A percentile compares a stretch with the other conserved stretches of the same genome.
phyloP scores from a whole-genome alignment of 2,888 invertebrate genomes.

The Zhuqinia jingwanae region DNA sequence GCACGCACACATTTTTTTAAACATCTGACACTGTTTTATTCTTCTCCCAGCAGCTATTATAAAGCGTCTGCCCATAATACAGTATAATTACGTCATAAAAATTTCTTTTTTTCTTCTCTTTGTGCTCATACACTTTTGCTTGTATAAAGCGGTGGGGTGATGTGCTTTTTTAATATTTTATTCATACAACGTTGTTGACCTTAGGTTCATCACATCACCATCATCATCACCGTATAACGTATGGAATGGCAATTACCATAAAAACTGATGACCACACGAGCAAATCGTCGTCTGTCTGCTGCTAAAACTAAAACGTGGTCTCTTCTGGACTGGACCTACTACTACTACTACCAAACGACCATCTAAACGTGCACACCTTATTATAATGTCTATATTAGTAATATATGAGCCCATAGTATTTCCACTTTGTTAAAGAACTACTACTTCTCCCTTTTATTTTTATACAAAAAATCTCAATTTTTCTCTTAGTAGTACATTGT shows the following conservation, averaged over 20 bases:
- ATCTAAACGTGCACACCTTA: conserved; percentile 8
- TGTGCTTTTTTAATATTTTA: conserved; percentile 8
- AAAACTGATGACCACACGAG: conserved; percentile 70
- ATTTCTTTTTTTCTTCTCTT: neutral
- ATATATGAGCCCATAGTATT: neutral
- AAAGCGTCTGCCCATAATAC: conserved; percentile 2
- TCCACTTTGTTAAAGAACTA: conserved; percentile 13
- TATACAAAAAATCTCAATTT: no score
- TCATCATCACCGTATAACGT: conserved; percentile 45
- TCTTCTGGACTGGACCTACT: conserved; percentile 28
- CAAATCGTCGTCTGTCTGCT: conserved; percentile 44
- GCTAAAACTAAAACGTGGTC: conserved; percentile 7
- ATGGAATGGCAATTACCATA: conserved; percentile 69
- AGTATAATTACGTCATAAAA: conserved; percentile 54
- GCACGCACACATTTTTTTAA: neutral
- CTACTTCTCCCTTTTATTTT: neutral
- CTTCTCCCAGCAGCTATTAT: neutral
- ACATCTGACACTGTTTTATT: neutral
- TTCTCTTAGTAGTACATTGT: no score
- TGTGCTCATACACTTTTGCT: neutral
- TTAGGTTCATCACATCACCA: conserved; percentile 64
- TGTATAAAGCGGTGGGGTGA: neutral
- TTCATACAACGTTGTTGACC: conserved; percentile 60
- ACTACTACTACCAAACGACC: neutral
- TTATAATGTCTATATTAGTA: conserved; percentile 64